Percentiles rank a stretch among this genome's conserved stretches.
Conservation (phyloP, 53 echinoderm and acorn worm species). For the Zoroaster sp. region DNA sequence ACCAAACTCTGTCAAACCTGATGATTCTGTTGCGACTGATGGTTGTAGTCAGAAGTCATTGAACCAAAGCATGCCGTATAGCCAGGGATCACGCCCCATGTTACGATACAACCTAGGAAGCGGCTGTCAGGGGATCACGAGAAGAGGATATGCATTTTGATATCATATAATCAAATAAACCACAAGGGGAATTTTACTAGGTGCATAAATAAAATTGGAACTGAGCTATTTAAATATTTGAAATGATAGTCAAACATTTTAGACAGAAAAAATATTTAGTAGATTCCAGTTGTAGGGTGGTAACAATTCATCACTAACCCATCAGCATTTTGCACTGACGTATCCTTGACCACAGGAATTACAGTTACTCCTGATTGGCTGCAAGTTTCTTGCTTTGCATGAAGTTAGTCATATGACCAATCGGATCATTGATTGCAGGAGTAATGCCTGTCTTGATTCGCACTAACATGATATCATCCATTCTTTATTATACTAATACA, state of each 20-base stretch:
- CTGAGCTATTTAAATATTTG: neutral
- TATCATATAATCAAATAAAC: too few relatives aligned
- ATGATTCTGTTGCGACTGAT: too few relatives aligned
- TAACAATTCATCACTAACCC: neutral
- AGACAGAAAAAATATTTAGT: neutral
- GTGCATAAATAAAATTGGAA: neutral
- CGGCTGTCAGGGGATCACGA: too few relatives aligned
- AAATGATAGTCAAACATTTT: neutral
- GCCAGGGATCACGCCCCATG: too few relatives aligned
- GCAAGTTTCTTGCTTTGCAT: neutral
- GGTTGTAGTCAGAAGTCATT: too few relatives aligned
- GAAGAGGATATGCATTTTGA: too few relatives aligned
- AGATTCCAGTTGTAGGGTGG: neutral
- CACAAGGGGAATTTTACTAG: too few relatives aligned
- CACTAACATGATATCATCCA: constrained; percentile 11
- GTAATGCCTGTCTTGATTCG: neutral
- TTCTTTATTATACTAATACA: constrained; percentile 6
- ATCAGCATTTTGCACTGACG: neutral
- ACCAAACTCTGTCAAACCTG: too few relatives aligned
- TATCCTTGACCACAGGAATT: neutral
- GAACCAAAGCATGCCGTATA: too few relatives aligned
- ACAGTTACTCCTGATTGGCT: neutral
- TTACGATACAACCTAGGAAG: too few relatives aligned
- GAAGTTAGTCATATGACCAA: neutral
- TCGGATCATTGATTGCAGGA: neutral